Evolutionary conservation across 2,797 vertebrate genomes (phyloP).

Genomic region (Chaetodon trifasciatus): DNA sequence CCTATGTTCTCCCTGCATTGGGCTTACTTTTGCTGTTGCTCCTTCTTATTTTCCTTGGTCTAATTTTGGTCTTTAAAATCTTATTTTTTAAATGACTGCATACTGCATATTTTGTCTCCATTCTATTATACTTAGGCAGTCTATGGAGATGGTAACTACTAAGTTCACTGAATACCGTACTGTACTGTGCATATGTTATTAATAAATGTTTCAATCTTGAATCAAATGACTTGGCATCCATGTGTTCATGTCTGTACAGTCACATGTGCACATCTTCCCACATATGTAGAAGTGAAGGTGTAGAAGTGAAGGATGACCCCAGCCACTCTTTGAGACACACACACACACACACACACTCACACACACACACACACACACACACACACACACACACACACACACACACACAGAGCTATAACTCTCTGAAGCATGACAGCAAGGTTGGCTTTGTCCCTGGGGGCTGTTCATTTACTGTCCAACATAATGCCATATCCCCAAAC

Average conservation of each 20-base stretch:
- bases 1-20: neutral
- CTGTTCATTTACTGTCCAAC: constrained; percentile 84
- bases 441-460: constrained; percentile 86
- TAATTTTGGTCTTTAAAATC: neutral
- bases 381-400: constrained; percentile 26
- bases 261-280: constrained; percentile 66
- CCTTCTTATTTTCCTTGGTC: neutral
- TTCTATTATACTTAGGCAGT: neutral
- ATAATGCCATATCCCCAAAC: constrained; percentile 60
- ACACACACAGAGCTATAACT: constrained; percentile 79
- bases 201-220: neutral
- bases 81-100: neutral
- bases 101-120: neutral
- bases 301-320: constrained; percentile 23
- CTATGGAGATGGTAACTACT: no score
- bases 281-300: constrained; percentile 27
- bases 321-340: neutral
- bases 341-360: constrained; percentile 8
- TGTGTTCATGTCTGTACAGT: constrained; percentile 14
- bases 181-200: neutral
- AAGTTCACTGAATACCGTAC: no score
- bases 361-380: constrained; percentile 28
- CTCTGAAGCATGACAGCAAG: constrained; percentile 89
- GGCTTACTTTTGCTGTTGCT: neutral
- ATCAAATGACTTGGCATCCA: neutral